Percentiles rank a stretch among this genome's conserved stretches.
Evolutionary conservation across 2,888 invertebrate genomes (phyloP).

Genomic region (Platycheirus rosarum): DNA sequence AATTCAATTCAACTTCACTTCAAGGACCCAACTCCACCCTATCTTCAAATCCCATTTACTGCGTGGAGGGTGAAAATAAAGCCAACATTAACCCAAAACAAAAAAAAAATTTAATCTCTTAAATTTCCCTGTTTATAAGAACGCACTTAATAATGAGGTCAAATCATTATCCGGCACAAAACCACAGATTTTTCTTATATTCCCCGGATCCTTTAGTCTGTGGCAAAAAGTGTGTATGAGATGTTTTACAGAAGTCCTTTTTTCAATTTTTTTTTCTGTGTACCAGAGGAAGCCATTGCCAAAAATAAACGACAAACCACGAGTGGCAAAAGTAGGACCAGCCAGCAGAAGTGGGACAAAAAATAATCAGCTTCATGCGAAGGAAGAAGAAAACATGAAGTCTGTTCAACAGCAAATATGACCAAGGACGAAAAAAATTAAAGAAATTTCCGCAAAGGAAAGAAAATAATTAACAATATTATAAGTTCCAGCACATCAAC

Average conservation of each 20-base stretch:
- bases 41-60: conserved; percentile 22
- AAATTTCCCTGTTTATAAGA: conserved; percentile 70
- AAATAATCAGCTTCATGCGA: conserved; percentile 42
- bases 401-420: not conserved
- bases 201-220: not conserved
- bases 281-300: conserved; percentile 27
- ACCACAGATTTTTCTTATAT: conserved; percentile 57
- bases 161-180: conserved; percentile 71
- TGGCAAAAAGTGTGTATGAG: conserved; percentile 14
- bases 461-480: conserved; percentile 73
- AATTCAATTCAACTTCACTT: conserved; percentile 38
- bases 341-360: not conserved
- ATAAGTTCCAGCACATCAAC: conserved; percentile 70
- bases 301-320: conserved; percentile 32
- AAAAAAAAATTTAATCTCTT: conserved; percentile 67
- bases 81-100: conserved; percentile 9
- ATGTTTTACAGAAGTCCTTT: conserved; percentile 30
- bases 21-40: conserved; percentile 20
- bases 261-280: conserved; percentile 5
- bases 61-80: conserved; percentile 24
- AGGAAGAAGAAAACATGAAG: conserved; percentile 1
- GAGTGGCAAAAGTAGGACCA: conserved; percentile 25
- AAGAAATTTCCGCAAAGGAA: conserved; percentile 33
- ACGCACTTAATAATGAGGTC: conserved; percentile 74
- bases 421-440: conserved; percentile 11